A percentile compares a stretch with the other conserved stretches of the same genome.
Evolutionary conservation across 2,888 invertebrate species (phyloP).

Genomic region (Drosophila putrida): DNA sequence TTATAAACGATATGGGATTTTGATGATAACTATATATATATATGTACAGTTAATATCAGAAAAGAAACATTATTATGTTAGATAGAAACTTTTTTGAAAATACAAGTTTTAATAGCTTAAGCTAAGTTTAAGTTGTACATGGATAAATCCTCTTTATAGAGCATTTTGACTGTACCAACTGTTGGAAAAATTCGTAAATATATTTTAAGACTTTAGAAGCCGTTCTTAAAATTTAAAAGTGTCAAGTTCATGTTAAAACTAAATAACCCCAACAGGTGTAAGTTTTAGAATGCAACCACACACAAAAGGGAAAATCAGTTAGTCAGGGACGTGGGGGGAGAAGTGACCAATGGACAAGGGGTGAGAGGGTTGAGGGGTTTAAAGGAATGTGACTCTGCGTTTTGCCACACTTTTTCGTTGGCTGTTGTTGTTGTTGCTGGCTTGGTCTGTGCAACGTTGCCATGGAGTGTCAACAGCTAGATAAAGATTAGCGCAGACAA

Average conservation of each 20-base stretch:
- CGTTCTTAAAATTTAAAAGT: neutral
- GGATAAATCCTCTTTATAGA: no score
- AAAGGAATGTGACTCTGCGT: conserved; percentile 70
- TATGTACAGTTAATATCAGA: no score
- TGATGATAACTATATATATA: no score
- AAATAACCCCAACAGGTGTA: conserved; percentile 34
- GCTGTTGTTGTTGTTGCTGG: conserved; percentile 39
- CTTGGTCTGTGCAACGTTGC: conserved; percentile 63
- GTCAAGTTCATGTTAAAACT: conserved; percentile 2
- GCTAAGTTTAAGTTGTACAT: no score
- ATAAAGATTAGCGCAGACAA: conserved; percentile 81
- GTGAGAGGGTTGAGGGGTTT: conserved; percentile 14
- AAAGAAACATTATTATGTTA: no score
- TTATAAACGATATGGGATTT: no score
- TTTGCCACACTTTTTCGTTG: conserved; percentile 62
- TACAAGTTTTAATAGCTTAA: no score
- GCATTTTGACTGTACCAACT: neutral
- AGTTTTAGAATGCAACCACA: conserved; percentile 27
- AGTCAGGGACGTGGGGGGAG: conserved; percentile 3
- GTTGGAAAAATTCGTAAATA: no score
- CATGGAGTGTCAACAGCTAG: conserved; percentile 82
- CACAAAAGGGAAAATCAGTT: conserved; percentile 45
- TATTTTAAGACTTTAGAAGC: no score
- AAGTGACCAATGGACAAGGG: conserved; percentile 8
- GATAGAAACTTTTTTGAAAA: no score